A percentile compares a stretch with the other conserved stretches of the same genome.
These are phyloP conservation scores for Etia nguti DNA, from an alignment of 2,113 vertebrate genomes.

Conservation along the genomic window DNA sequence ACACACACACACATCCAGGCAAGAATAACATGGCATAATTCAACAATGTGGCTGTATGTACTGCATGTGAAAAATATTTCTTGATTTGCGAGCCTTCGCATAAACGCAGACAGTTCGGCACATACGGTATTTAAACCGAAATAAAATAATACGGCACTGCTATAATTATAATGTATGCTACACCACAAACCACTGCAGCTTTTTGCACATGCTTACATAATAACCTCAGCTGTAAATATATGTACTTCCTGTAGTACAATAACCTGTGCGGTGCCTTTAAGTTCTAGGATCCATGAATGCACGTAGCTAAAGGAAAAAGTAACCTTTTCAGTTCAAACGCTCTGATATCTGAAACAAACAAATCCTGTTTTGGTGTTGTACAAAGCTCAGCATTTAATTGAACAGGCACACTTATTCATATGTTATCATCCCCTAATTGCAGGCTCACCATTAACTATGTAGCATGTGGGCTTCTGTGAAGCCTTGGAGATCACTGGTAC, in stretches of 20 bases:
- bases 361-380: not conserved
- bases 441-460: not conserved
- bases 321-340: not conserved
- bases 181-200: conserved; percentile 37
- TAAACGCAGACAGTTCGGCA: not conserved
- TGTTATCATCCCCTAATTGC: not conserved
- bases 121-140: not conserved
- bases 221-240: conserved; percentile 8
- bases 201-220: not conserved
- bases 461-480: not conserved
- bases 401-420: not conserved
- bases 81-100: not conserved
- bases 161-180: not conserved
- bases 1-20: not conserved
- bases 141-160: not conserved
- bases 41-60: not conserved
- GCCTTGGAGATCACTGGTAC: not conserved
- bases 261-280: not conserved
- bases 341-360: not conserved
- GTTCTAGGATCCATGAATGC: not conserved
- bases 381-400: not conserved
- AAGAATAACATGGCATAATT: not conserved
- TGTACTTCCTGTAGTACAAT: conserved; percentile 18
- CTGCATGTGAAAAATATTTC: not conserved
- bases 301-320: not conserved